phyloP scores from a whole-genome alignment of 2,888 invertebrate genomes.

The Apeira syringaria region DNA sequence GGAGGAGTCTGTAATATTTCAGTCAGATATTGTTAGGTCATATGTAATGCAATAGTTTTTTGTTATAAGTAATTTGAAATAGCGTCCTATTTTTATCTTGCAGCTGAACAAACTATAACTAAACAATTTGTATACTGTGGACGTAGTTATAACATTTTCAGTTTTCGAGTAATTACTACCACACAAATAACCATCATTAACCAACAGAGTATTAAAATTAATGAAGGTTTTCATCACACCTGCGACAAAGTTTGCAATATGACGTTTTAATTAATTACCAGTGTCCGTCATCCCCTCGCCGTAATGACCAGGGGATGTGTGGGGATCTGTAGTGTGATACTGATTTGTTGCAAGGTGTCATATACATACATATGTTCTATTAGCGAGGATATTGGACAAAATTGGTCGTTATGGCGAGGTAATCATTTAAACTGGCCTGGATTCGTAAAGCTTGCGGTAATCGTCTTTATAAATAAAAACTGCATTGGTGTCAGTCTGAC shows the following conservation, averaged over 20 bases:
- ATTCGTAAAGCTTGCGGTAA: no score
- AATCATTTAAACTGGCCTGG: no score
- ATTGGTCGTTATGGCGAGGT: slow-evolving; percentile 14
- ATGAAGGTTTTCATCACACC: slow-evolving; percentile 57
- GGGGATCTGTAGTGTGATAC: slow-evolving; percentile 40
- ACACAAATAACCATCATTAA: slow-evolving; percentile 20
- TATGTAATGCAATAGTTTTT: no score
- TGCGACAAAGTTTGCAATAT: slow-evolving; percentile 56
- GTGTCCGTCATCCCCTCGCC: slow-evolving; percentile 42
- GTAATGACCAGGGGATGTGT: background rate
- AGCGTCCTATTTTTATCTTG: no score
- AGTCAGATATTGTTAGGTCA: no score
- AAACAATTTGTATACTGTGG: no score
- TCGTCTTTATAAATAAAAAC: no score
- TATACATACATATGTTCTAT: slow-evolving; percentile 10
- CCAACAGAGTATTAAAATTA: slow-evolving; percentile 27
- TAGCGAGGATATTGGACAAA: slow-evolving; percentile 5
- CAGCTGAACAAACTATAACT: no score
- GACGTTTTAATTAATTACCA: slow-evolving; percentile 66
- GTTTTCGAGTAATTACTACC: slow-evolving; percentile 14
- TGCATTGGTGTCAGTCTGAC: no score
- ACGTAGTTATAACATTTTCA: background rate
- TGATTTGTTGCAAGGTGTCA: slow-evolving; percentile 46
- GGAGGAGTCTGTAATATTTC: no score
- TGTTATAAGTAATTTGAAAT: no score